Base-by-base conservation (phyloP, 2,113 vertebrate genomes). In the Percopsis transmontana region DNA sequence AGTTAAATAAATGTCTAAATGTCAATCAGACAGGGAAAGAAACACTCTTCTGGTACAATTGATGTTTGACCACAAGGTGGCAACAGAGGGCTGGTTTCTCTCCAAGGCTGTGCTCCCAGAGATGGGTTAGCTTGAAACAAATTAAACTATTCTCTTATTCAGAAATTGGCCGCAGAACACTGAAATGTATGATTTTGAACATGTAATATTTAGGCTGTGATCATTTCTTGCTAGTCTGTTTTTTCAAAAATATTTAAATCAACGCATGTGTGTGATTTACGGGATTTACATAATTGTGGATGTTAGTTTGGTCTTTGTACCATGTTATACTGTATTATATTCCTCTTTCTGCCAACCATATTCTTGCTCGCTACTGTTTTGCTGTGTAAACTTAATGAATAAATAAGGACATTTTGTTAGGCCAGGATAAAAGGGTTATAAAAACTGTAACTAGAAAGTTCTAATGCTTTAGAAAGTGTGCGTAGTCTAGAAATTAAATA, bases 41-140 rank as follows among this genome's bases (percentile, higher is more conserved):
- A 19, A 19, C 15, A 19, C 19, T 82, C 69, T 68, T 33, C 11
- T 15, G 19, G 33, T 42, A 42, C 45, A 19, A 20, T 21, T 27
- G 14, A 56, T 10, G 16, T 67, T 58, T 78, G 57, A 59, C 86
- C 90, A 92, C 88, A 83, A 79, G 90, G 82, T 47, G 89, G 86
- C 77, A 74, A 48, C 68, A 68, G 14, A 82, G 58, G 48, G 58
- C 63, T 40, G 14, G 33, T 53, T 48, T 51, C 5, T 8, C 20
- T 19, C 20, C 9, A 15, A 7, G 27, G 24, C 53, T 6, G 51
- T 24, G 21, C 3, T 10, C 19, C 16, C 1, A 21, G 10, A 14
- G 42, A 16, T 33, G 27, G 7, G 20, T 51, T 51, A 15, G 7
- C 18, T 48, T 48, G 47, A 21, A 10, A 51, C 19, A 51, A 51